Percentiles rank a stretch among this genome's conserved stretches.
Conservation (phyloP, 2,888 invertebrate species). For the Melanostoma mellinum region DNA sequence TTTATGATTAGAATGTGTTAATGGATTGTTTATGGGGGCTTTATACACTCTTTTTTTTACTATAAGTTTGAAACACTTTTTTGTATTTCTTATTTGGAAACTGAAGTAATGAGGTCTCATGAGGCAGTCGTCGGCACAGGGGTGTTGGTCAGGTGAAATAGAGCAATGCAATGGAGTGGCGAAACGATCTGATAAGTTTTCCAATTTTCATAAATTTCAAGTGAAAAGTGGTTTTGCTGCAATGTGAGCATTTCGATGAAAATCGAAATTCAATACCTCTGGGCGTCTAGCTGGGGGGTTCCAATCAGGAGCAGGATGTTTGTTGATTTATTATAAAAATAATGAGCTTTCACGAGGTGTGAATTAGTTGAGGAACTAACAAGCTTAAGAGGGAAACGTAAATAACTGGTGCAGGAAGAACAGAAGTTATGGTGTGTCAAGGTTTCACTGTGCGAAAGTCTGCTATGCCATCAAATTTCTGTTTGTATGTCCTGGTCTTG, state of each 20-base stretch:
- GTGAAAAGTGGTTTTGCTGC: conserved; percentile 30
- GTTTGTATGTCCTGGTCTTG: too few relatives aligned
- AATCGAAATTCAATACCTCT: conserved; percentile 31
- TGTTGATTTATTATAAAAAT: conserved; percentile 31
- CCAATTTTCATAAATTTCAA: conserved; percentile 67
- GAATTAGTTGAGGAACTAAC: too few relatives aligned
- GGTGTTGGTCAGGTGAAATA: conserved; percentile 45
- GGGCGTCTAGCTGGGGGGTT: conserved; percentile 3
- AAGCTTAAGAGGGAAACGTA: too few relatives aligned
- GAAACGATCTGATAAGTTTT: conserved; percentile 63
- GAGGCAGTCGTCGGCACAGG: conserved; percentile 10
- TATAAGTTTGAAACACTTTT: background rate
- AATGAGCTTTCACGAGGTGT: background rate
- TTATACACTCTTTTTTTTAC: conserved; percentile 7
- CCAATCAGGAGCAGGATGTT: conserved; percentile 43
- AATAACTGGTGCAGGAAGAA: too few relatives aligned
- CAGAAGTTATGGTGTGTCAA: too few relatives aligned
- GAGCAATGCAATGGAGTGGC: conserved; percentile 1
- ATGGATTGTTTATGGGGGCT: conserved; percentile 61
- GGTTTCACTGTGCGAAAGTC: too few relatives aligned
- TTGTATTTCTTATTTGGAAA: background rate
- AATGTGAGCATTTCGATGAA: conserved; percentile 25
- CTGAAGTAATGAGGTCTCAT: conserved; percentile 28
- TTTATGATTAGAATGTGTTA: conserved; percentile 71
- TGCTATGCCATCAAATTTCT: too few relatives aligned